Evolutionary conservation across 2,888 invertebrate species (phyloP).

Genomic region (Thymelicus acteon): DNA sequence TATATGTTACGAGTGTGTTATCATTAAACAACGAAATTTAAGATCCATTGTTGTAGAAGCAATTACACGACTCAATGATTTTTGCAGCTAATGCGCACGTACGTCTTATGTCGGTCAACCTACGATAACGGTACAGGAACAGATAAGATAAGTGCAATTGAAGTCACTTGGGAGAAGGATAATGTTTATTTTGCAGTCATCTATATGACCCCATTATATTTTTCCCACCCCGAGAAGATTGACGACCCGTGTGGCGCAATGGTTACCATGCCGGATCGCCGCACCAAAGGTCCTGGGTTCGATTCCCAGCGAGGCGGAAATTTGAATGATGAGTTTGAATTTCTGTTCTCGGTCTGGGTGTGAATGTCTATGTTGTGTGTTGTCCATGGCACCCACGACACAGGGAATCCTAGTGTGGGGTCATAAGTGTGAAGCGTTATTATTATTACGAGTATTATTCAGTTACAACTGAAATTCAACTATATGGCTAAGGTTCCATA

Average conservation of each 20-base stretch:
- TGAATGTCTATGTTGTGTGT: too few relatives aligned
- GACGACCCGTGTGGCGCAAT: too few relatives aligned
- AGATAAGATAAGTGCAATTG: constrained; percentile 13
- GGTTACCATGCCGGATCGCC: too few relatives aligned
- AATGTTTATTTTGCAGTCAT: constrained; percentile 2
- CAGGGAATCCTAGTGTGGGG: too few relatives aligned
- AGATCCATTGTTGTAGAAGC: constrained; percentile 26
- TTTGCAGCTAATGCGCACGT: constrained; percentile 11
- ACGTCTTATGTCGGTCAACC: constrained; percentile 10
- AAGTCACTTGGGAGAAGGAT: constrained; percentile 4
- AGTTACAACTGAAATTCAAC: neutral
- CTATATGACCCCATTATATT: neutral
- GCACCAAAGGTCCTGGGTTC: too few relatives aligned
- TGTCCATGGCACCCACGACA: too few relatives aligned
- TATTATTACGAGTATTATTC: too few relatives aligned
- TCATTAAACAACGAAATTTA: constrained; percentile 27
- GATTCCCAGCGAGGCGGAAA: too few relatives aligned
- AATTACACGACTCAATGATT: constrained; percentile 7
- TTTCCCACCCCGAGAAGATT: neutral
- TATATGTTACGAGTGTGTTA: constrained; percentile 13
- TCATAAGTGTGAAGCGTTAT: too few relatives aligned
- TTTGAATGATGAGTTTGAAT: too few relatives aligned
- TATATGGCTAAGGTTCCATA: too few relatives aligned
- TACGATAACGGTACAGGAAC: constrained; percentile 9
- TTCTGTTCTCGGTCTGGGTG: too few relatives aligned